These are phyloP conservation scores for Cotesia congregata DNA, from an alignment of 2,888 invertebrate species.

Conservation along the genomic window DNA sequence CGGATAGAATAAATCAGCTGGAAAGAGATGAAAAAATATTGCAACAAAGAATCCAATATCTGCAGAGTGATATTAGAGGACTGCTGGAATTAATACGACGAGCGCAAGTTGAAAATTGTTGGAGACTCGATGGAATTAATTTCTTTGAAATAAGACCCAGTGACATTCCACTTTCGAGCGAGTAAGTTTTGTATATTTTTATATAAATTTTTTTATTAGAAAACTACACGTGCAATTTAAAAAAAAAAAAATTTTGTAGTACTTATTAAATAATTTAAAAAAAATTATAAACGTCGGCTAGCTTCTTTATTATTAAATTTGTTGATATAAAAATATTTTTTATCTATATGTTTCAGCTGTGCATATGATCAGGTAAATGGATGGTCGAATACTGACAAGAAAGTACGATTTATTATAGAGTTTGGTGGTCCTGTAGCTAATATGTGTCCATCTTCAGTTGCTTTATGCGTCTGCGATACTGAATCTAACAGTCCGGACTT, in stretches of 20 bases:
- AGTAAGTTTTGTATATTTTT: slow-evolving; percentile 56
- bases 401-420: slow-evolving; percentile 54
- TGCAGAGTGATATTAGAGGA: slow-evolving; percentile 73
- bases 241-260: too few relatives aligned
- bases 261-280: too few relatives aligned
- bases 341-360: slow-evolving; percentile 56
- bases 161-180: slow-evolving; percentile 57
- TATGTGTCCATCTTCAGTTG: slow-evolving; percentile 41
- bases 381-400: slow-evolving; percentile 51
- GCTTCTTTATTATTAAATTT: neutral
- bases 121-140: slow-evolving; percentile 72
- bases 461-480: slow-evolving; percentile 38
- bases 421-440: slow-evolving; percentile 28
- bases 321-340: slow-evolving; percentile 23
- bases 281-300: too few relatives aligned
- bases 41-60: slow-evolving; percentile 70
- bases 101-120: slow-evolving; percentile 71
- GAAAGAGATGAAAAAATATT: slow-evolving; percentile 63
- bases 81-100: slow-evolving; percentile 73
- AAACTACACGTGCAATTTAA: too few relatives aligned
- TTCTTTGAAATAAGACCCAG: slow-evolving; percentile 71
- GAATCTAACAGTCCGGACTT: slow-evolving; percentile 17
- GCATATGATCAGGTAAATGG: slow-evolving; percentile 62
- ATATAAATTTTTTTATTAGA: too few relatives aligned
- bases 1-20: slow-evolving; percentile 56